Percentiles rank a stretch among this genome's conserved stretches.
phyloP scores from a whole-genome alignment of 2,797 vertebrate species.

The Cossypha heuglini region DNA sequence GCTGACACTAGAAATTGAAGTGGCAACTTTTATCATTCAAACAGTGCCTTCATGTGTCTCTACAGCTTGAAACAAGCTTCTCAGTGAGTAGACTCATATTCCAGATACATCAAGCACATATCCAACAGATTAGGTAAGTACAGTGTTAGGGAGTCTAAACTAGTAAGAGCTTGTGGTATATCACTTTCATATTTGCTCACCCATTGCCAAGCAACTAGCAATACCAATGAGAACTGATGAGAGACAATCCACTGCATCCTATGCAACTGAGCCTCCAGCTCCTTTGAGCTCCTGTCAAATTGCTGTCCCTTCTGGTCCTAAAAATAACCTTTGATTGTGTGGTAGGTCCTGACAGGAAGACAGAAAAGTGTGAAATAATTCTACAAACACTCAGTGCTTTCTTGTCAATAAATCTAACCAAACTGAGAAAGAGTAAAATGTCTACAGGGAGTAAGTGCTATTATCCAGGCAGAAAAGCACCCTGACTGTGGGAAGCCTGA shows the following conservation, averaged over 20 bases:
- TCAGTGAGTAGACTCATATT: neutral
- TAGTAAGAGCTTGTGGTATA: neutral
- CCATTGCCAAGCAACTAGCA: neutral
- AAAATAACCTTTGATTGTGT: neutral
- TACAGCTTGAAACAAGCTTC: neutral
- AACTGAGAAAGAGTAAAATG: neutral
- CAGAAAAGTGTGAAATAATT: neutral
- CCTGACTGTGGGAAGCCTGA: neutral
- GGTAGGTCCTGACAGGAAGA: neutral
- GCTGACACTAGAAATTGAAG: neutral
- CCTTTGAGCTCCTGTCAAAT: neutral
- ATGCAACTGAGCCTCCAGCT: neutral
- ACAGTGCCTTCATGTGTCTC: neutral
- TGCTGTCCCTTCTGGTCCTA: neutral
- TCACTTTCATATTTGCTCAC: neutral
- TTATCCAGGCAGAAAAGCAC: neutral
- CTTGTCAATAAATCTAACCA: neutral
- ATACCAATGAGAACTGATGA: neutral
- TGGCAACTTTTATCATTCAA: neutral
- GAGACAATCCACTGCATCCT: neutral
- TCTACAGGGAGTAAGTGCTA: neutral
- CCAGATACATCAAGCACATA: neutral
- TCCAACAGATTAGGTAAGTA: neutral
- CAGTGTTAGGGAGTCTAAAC: neutral
- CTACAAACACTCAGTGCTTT: neutral